A percentile compares a stretch with the other conserved stretches of the same genome.
These are phyloP conservation scores for Tenrec ecaudatus DNA, from an alignment of 2,113 vertebrate genomes.

Conservation along the genomic window DNA sequence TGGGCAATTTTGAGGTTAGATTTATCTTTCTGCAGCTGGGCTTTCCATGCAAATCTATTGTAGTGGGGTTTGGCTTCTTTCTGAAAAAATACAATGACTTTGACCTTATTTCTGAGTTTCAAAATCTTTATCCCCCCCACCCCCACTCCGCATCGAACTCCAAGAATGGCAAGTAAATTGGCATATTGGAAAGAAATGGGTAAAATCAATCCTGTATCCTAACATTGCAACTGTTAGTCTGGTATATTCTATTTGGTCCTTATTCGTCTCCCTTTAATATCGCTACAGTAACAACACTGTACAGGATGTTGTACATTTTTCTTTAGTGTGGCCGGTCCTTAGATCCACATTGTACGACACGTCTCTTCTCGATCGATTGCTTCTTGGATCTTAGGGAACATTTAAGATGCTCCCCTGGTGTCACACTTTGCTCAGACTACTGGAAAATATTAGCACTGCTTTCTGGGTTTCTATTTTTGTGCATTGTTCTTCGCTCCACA, in stretches of 20 bases:
- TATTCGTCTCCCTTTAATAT: not conserved
- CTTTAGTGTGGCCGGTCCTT: slow-evolving; percentile 15
- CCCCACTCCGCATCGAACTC: not conserved
- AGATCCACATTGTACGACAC: not conserved
- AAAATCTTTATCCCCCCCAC: not conserved
- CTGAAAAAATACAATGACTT: not conserved
- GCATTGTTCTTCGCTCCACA: slow-evolving; percentile 26
- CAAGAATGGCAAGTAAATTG: slow-evolving; percentile 2
- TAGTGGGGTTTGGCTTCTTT: not conserved
- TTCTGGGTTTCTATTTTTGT: not conserved
- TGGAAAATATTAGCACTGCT: slow-evolving; percentile 11
- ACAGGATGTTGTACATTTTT: slow-evolving; percentile 9
- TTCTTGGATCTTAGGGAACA: slow-evolving; percentile 11
- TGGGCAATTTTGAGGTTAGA: not conserved
- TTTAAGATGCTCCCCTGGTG: not conserved
- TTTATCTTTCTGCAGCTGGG: slow-evolving; percentile 33
- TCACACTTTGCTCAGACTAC: not conserved
- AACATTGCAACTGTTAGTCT: not conserved
- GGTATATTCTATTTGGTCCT: not conserved
- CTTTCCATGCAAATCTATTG: not conserved
- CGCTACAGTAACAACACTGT: not conserved
- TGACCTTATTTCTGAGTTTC: not conserved
- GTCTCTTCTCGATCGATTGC: not conserved
- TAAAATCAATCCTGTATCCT: not conserved
- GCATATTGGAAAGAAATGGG: not conserved